These are phyloP conservation scores for Lytechinus pictus DNA, from an alignment of 35 echinoderm and acorn worm genomes.

Conservation along the genomic window DNA sequence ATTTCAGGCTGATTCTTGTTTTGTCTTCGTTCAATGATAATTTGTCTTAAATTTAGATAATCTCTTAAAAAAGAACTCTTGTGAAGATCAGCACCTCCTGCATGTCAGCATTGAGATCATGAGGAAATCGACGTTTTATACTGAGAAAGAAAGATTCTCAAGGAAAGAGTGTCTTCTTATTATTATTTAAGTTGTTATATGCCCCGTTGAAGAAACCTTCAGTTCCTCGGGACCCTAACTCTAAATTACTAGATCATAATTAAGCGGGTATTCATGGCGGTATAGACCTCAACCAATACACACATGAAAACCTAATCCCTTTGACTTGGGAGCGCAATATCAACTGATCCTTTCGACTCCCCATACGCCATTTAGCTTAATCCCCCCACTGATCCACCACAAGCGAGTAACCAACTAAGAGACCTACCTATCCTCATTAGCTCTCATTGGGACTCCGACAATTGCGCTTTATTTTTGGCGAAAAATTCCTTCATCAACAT, in stretches of 20 bases:
- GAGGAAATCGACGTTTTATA: neutral
- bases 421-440: conserved; percentile 50
- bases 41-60: neutral
- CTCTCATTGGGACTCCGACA: conserved; percentile 1
- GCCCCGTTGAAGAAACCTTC: neutral
- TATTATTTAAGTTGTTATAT: neutral
- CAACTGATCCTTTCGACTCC: conserved; percentile 39
- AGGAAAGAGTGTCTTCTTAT: neutral
- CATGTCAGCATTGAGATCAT: neutral
- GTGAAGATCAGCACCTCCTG: neutral
- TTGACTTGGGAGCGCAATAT: conserved; percentile 27
- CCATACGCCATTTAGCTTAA: conserved; percentile 54
- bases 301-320: conserved; percentile 25
- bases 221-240: neutral
- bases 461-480: conserved; percentile 36
- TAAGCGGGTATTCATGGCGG: conserved; percentile 43
- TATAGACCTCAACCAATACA: neutral
- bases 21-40: neutral
- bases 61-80: neutral
- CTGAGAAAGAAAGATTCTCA: neutral
- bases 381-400: conserved; percentile 11
- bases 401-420: neutral
- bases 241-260: conserved; percentile 54
- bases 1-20: neutral
- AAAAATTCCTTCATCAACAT: conserved; percentile 48